Evolutionary conservation across 2,888 invertebrate species (phyloP), one percentile per base, ranked within the genome.

Genomic region (Pristionchus fissidentatus): DNA sequence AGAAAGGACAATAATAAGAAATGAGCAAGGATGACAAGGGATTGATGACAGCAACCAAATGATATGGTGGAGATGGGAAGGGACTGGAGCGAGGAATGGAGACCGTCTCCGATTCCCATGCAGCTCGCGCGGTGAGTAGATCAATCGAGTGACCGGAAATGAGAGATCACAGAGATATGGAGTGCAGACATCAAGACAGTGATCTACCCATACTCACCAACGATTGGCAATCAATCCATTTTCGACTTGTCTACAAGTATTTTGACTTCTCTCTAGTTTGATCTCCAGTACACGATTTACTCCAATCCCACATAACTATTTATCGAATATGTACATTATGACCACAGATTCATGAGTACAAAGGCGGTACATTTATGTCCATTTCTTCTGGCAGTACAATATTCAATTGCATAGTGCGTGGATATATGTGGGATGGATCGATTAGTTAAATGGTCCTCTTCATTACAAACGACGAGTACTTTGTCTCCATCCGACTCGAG

Each of bases 401-500:
- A 78, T 35, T 52, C 55, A 15, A 78, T 78, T 26, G 35, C 78
- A 35, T 78, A 78, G 46, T 55, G 49, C 13, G 78, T 55, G 3
- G 49, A 52, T 15, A 55, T 55, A 13, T 35, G 55, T 29, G 78
- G 78, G 22, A 78, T 38, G 29, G 75, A 75, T 8, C 75, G 75
- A 75, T 75, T 75, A 4, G 55, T 78, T 22, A 35, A 29, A n/a
- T 78, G 35, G 35, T 38, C 38, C 32, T 78, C 78, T 15, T 78
- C 78, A 29, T 52, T 35, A 29, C 80, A 80, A 10, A 60, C 80
- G 3, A 80, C 60, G 5, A 80, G 41, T 19, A 60, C 38, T 43
- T 60, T 38, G 26, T 80, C 80, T 19, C 60, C 80, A 32, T 80
- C 80, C 15, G 80, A 32, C 38, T 80, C 80, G 26, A 80, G 60